Base-by-base conservation (phyloP, 2,888 invertebrate species). In the Miltochrista miniata region DNA sequence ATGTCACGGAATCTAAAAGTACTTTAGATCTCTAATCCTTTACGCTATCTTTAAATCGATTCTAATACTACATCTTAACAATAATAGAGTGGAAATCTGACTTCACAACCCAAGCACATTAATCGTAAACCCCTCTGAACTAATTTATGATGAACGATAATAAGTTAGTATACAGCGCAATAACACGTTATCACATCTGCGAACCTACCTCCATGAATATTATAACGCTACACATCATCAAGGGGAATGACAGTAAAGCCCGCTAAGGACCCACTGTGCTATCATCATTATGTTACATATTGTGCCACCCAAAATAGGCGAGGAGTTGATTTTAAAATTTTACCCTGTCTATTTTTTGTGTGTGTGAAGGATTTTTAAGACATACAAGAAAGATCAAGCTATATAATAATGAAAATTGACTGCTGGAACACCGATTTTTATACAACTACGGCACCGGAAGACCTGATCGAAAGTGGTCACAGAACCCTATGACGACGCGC, bases 211-310 rank as follows among this genome's bases (percentile, higher is more conserved):
- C 42, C 58, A 64, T 68, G 68, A 75, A 71, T 73, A 69, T 75
- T 70, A 74, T 61, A 69, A 55, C 45, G 56, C 50, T 29, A 44
- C 58, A 57, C 73, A 74, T 73, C 74, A 71, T 65, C 56, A 61
- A 56, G 54, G 42, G 60, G 62, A 62, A 63, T 59, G 50, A 56
- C 53, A 47, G 54, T 71, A 64, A 70, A 63, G 61, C 63, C 14
- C 53, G 61, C 63, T 68, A 64, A 73, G 62, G 73, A 61, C 51
- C 64, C 65, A 50, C 56, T 54, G 46, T 40, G 66, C 68, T 61
- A 77, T 77, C 74, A 77, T 70, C 79, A 73, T 79, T 77, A 76
- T 56, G 54, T 52, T 61, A 68, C 76, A 73, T 75, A 76, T 72
- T 71, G 72, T 68, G 57, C 54, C 64, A 66, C 71, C 56, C 59